Evolutionary conservation across 2,113 vertebrate genomes (phyloP).

Genomic region (Psittacus erithacus): DNA sequence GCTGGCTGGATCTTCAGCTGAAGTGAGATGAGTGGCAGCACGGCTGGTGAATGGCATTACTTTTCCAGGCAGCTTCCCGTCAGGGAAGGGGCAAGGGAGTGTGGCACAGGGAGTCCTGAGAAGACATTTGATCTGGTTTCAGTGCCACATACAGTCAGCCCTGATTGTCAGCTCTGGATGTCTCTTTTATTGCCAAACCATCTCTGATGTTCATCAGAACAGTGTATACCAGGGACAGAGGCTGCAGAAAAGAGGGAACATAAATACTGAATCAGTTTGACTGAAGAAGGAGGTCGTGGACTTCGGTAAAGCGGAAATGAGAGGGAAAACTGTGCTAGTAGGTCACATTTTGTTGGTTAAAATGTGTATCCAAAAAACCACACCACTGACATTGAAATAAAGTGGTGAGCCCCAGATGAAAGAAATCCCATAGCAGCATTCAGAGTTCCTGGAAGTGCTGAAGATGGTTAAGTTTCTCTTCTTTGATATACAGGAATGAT

Average conservation of each 20-base stretch:
- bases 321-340: background rate
- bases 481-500: background rate
- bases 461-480: background rate
- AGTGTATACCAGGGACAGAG: background rate
- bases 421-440: background rate
- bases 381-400: background rate
- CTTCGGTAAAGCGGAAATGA: background rate
- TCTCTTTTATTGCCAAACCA: background rate
- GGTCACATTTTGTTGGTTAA: background rate
- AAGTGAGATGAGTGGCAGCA: background rate
- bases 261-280: background rate
- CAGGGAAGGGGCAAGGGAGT: background rate
- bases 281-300: background rate
- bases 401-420: background rate
- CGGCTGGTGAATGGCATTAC: background rate
- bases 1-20: background rate
- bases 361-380: rapidly evolving
- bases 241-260: background rate
- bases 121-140: background rate
- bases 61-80: background rate
- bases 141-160: background rate
- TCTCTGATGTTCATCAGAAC: background rate
- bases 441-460: background rate
- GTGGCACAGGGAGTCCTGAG: background rate
- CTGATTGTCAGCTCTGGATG: background rate